Percentiles rank a stretch among this genome's conserved stretches.
Conservation (phyloP, 2,113 vertebrate genomes). For the Pterocles orientalis region DNA sequence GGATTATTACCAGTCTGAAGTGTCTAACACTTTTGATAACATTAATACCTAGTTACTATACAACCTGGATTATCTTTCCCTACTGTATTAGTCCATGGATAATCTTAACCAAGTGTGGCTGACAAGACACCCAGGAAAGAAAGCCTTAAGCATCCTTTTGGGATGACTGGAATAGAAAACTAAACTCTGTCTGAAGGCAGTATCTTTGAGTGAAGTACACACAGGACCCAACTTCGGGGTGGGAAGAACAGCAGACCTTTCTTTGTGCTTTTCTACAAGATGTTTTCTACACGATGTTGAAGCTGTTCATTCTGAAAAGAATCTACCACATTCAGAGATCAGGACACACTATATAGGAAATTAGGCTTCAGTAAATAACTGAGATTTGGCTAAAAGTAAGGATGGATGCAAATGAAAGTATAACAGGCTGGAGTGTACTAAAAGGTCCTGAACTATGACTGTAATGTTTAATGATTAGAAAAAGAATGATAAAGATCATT, state of each 20-base stretch:
- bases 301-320: background rate
- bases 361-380: background rate
- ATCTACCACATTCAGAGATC: background rate
- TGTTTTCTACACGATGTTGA: background rate
- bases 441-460: background rate
- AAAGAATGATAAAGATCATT: background rate
- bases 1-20: background rate
- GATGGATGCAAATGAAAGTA: background rate
- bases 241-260: background rate
- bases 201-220: background rate
- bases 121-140: background rate
- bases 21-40: background rate
- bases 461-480: background rate
- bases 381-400: background rate
- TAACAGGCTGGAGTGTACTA: background rate
- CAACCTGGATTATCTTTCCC: background rate
- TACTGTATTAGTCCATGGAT: background rate
- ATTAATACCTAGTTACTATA: background rate
- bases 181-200: background rate
- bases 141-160: background rate
- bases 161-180: background rate
- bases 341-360: background rate
- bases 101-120: background rate
- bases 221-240: background rate
- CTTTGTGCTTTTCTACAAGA: background rate